phyloP scores from a whole-genome alignment of 2,113 vertebrate species.

The Machaerirhynchus nigripectus region DNA sequence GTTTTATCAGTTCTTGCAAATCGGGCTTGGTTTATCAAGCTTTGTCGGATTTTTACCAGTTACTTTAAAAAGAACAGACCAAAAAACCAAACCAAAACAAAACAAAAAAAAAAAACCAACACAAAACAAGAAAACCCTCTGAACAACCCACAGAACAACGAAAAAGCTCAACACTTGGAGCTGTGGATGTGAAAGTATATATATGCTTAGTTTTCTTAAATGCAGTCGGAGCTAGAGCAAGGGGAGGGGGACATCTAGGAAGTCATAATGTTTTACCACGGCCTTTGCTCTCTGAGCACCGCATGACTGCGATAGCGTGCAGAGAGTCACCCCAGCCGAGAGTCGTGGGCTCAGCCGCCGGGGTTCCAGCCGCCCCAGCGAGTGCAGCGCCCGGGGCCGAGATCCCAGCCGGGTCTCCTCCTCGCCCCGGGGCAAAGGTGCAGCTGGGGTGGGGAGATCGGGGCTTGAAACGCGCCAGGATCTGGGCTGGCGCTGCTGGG shows the following conservation, averaged over 20 bases:
- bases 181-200: rapidly evolving
- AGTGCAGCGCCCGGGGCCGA: rapidly evolving
- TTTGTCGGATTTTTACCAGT: background rate
- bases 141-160: no score
- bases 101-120: background rate
- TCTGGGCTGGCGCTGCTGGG: background rate
- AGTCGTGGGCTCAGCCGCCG: background rate
- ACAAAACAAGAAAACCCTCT: no score
- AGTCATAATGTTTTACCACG: rapidly evolving
- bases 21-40: background rate
- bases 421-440: background rate
- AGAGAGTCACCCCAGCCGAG: background rate
- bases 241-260: background rate
- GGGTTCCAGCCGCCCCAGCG: rapidly evolving
- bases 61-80: background rate
- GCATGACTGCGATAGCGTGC: rapidly evolving
- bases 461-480: background rate
- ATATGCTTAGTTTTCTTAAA: background rate
- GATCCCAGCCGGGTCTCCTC: background rate
- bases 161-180: background rate
- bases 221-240: background rate
- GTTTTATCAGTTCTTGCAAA: background rate
- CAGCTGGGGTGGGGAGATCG: no score
- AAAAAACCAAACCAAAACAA: no score
- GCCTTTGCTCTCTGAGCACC: background rate